Evolutionary conservation across 1,140 invertebrate species (phyloP), one percentile per base, ranked within the genome.

Genomic region (Drosophila kikkawai): DNA sequence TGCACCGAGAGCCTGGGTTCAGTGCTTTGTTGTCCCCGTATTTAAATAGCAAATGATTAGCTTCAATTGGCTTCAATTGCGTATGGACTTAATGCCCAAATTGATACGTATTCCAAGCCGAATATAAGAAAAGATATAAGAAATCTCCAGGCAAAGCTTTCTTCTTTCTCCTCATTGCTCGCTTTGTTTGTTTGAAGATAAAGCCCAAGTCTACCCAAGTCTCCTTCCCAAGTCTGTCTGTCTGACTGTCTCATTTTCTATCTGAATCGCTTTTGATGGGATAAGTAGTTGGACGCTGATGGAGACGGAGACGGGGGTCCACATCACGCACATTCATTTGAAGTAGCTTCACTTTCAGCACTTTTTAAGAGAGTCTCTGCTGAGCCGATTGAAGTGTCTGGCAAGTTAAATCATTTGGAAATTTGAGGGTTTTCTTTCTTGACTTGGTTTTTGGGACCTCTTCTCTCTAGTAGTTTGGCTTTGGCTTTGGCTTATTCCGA

Each of bases 11-110:
- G 39, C 29, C 19, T 39, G 50, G 57, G 71, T 34, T 36, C 59
- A 60, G 48, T 70, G 48, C 51, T 77, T 85, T 76, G 56, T 79
- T 80, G 63, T 70, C 66, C 78, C 79, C 79, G 79, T 76, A 87
- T 86, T 87, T 86, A 87, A 82, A 86, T 86, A 79, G 79, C 82
- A 71, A 86, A 88, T 87, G 80, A 87, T 87, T 87, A 83, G 83
- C 83, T 79, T 87, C 83, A 87, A 87, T 87, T 87, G 83, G 80
- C 76, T 87, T 88, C 83, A 87, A 87, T 87, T 87, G 83, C 70
- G 55, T 70, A 29, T 61, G 60, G 61, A 67, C 55, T 73, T 69
- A 67, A 67, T 80, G 53, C 74, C 79, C 82, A 75, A 78, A 84
- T 79, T 82, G 69, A 80, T 78, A 59, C 41, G 48, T 37, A 55